Evolutionary conservation across 1,140 invertebrate species (phyloP).

Genomic region (Zaprionus kolodkinae): DNA sequence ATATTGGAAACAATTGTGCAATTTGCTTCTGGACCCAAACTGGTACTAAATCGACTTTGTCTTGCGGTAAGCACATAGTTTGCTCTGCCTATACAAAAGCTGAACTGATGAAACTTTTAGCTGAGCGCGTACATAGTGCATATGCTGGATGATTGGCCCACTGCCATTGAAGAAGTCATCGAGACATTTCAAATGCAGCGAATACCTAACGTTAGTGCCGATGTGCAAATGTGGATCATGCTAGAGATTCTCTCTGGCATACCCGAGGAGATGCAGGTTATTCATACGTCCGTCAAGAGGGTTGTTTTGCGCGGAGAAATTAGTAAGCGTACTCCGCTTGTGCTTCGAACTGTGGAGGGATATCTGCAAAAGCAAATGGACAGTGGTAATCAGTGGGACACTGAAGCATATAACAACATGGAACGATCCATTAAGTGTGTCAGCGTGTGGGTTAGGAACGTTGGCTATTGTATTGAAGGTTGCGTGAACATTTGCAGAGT

Average conservation of each 20-base stretch:
- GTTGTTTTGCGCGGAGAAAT: constrained; percentile 69
- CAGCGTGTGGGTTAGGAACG: constrained; percentile 86
- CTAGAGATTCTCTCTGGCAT: constrained; percentile 91
- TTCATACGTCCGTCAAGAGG: constrained; percentile 79
- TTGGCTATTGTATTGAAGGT: constrained; percentile 84
- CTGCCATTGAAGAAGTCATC: constrained; percentile 88
- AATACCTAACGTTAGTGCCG: constrained; percentile 85
- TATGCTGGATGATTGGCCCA: constrained; percentile 88
- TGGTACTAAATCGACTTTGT: constrained; percentile 93
- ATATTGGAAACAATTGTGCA: constrained; percentile 90
- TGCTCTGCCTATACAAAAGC: background rate
- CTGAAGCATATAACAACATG: constrained; percentile 84
- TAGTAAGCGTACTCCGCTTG: constrained; percentile 68
- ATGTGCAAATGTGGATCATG: constrained; percentile 87
- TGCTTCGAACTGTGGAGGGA: constrained; percentile 71
- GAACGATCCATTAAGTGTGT: constrained; percentile 86
- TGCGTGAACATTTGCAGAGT: constrained; percentile 76
- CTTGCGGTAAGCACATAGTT: constrained; percentile 89
- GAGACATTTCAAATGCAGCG: constrained; percentile 87
- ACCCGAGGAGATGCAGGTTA: constrained; percentile 88
- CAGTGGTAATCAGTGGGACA: constrained; percentile 57
- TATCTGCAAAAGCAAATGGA: constrained; percentile 70
- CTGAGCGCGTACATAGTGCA: constrained; percentile 89
- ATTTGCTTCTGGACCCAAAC: constrained; percentile 91
- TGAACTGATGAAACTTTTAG: constrained; percentile 80